These are phyloP conservation scores for Cecidostiba fungosa DNA, from an alignment of 2,888 invertebrate genomes.

Conservation along the genomic window DNA sequence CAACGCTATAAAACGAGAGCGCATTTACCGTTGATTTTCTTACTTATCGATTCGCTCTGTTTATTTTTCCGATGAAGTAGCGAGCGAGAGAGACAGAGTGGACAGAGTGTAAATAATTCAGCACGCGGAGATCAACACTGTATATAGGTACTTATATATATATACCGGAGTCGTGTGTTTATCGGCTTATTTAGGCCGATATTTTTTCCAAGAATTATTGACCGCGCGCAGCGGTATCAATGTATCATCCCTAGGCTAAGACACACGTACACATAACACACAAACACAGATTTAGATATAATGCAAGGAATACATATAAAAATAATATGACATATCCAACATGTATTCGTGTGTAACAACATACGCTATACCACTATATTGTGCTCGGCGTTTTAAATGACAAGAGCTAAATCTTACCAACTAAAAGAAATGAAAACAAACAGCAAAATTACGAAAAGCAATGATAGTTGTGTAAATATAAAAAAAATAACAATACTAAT, in stretches of 20 bases:
- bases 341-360: conserved; percentile 59
- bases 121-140: conserved; percentile 8
- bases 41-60: conserved; percentile 57
- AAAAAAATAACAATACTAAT: conserved; percentile 22
- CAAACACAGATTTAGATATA: conserved; percentile 40
- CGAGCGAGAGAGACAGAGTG: too few relatives aligned
- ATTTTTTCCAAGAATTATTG: not conserved
- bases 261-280: conserved; percentile 18
- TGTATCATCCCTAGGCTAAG: conserved; percentile 8
- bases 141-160: not conserved
- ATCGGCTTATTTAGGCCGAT: not conserved
- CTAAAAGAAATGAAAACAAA: conserved; percentile 45
- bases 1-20: not conserved
- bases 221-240: too few relatives aligned
- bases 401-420: conserved; percentile 59
- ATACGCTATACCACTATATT: conserved; percentile 58
- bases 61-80: conserved; percentile 55
- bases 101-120: conserved; percentile 40
- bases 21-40: conserved; percentile 52
- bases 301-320: conserved; percentile 47
- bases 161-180: not conserved
- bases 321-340: conserved; percentile 39
- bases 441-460: conserved; percentile 22
- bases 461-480: conserved; percentile 32
- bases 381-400: conserved; percentile 62